These are phyloP conservation scores for Nephrotoma appendiculata DNA, from an alignment of 2,888 invertebrate species.

Conservation along the genomic window DNA sequence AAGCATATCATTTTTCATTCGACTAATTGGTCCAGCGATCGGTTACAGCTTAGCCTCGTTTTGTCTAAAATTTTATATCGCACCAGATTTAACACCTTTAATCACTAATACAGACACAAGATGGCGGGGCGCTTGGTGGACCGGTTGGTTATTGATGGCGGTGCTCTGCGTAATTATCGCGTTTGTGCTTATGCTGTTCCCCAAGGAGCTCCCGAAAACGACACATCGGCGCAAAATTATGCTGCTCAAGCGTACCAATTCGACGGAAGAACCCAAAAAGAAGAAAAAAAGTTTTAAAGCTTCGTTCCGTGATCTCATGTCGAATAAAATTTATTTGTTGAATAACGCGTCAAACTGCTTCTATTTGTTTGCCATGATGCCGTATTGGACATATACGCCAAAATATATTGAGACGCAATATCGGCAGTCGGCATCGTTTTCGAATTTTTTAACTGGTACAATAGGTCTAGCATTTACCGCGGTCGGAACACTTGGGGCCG, in stretches of 20 bases:
- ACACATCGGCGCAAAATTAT: slow-evolving; percentile 31
- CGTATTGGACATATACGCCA: background rate
- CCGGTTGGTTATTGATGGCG: slow-evolving; percentile 29
- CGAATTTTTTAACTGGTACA: slow-evolving; percentile 49
- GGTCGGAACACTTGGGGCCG: slow-evolving; percentile 42
- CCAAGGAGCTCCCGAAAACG: slow-evolving; percentile 42
- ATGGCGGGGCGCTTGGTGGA: background rate
- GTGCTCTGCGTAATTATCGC: slow-evolving; percentile 33
- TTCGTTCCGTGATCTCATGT: too few species aligned
- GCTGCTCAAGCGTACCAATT: too few species aligned
- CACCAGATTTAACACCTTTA: background rate
- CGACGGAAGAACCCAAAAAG: too few species aligned
- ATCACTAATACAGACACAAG: background rate
- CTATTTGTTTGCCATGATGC: slow-evolving; percentile 42
- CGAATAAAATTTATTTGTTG: slow-evolving; percentile 43
- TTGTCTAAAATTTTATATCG: background rate
- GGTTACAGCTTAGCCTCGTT: background rate
- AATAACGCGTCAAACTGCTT: slow-evolving; percentile 49
- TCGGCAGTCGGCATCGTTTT: slow-evolving; percentile 44
- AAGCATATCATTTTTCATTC: slow-evolving; percentile 39
- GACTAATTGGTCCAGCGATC: slow-evolving; percentile 26
- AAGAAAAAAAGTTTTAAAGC: too few species aligned
- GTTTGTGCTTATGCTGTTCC: slow-evolving; percentile 38
- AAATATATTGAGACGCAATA: slow-evolving; percentile 43
- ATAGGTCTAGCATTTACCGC: slow-evolving; percentile 45